Base-by-base conservation (phyloP, 2,113 vertebrate species). In the Thryonomys swinderianus region DNA sequence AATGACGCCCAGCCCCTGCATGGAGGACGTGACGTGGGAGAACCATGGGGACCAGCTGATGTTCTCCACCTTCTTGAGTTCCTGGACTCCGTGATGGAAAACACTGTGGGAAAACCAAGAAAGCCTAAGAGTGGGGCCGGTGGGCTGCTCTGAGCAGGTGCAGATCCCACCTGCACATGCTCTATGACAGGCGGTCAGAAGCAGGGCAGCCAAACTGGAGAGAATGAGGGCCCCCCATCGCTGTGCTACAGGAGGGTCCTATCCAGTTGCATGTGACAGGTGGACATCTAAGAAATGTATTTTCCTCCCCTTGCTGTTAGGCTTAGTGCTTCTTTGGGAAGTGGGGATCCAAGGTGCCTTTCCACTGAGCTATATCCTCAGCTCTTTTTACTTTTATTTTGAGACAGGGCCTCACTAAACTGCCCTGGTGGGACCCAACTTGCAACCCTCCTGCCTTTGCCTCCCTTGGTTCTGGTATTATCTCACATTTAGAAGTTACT, bases 1-100 rank as follows among this genome's bases (percentile, higher is more conserved):
- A 96, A 99, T 99, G 96, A 98, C 97, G 93, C 98, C 98, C 88
- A 99, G 98, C n/a, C 99, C 98, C 87, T 99, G 98, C 93, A 98
- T 95, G 64, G 98, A 98, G 4, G 98, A 99, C 25, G 98, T 98
- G 79, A 97, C 98, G 32, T 98, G 98, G 45, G 98, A 99, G 95
- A 99, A 97, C 98, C 99, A 98, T 1, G 98, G 98, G 10, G 98
- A 99, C 45, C 98, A 98, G 88, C 98, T 99, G 76, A 98, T 69
- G 27, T 99, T 99, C 97, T 99, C 99, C 92, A 98, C 97, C 91
- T 97, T 97, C 95, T 98, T 99, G 96, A 99, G 98, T 80, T 98
- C 97, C 90, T 98, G 98, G 79, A 98, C 97, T 53, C 98, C 98
- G 96, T 95, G 96, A 80, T 99, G 98, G 95, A 99, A 99, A 32